Conservation (phyloP, 2,888 invertebrate genomes). For the Ashinkailepas kermadecensis region DNA sequence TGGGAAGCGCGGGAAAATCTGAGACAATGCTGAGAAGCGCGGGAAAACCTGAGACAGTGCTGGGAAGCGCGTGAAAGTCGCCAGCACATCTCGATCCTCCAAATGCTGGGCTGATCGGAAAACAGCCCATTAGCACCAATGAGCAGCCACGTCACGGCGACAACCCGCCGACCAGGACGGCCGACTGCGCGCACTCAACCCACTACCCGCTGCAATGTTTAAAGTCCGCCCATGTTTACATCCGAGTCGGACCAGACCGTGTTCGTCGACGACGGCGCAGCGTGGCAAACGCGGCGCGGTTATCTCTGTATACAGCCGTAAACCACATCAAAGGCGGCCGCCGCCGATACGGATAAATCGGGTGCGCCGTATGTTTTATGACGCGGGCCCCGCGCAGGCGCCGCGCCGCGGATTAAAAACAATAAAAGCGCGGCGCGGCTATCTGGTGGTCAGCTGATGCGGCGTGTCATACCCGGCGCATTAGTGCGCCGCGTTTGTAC, state of each 20-base stretch:
- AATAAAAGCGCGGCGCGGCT: background rate
- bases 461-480: conserved; percentile 8
- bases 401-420: background rate
- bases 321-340: conserved; percentile 8
- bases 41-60: too few species aligned
- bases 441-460: conserved; percentile 11
- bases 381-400: background rate
- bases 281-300: background rate
- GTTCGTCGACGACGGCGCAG: background rate
- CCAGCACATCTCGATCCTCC: too few species aligned
- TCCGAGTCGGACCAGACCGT: background rate
- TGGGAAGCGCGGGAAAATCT: too few species aligned
- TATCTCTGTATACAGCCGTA: background rate
- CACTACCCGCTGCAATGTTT: background rate
- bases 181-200: too few species aligned
- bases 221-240: background rate
- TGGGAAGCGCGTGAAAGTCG: too few species aligned
- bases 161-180: too few species aligned
- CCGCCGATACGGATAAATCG: background rate
- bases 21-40: too few species aligned
- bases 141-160: too few species aligned
- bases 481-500: conserved; percentile 12
- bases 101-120: too few species aligned
- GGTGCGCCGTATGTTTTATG: conserved; percentile 4
- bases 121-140: too few species aligned